phyloP scores from a whole-genome alignment of 2,113 vertebrate species.

The Dicerorhinus sumatrensis region DNA sequence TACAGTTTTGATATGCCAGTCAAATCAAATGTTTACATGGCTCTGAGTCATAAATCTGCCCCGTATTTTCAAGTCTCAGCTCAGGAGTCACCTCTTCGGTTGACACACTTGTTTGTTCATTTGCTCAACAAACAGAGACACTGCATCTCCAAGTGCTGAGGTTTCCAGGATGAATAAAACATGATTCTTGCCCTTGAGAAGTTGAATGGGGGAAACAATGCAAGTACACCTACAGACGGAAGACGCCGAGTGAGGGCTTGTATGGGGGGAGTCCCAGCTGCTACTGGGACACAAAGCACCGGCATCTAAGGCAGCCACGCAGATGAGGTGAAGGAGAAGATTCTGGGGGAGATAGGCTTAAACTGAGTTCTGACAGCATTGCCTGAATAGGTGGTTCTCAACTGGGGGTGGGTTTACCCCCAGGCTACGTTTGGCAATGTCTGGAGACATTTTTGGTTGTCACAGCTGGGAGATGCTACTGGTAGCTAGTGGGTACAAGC shows the following conservation, averaged over 20 bases:
- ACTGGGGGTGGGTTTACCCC: neutral
- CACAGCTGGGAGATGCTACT: neutral
- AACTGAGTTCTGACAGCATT: neutral
- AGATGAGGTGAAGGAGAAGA: neutral
- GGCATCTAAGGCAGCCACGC: neutral
- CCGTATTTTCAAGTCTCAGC: neutral
- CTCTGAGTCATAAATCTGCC: neutral
- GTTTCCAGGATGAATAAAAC: conserved; percentile 65
- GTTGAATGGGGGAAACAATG: neutral
- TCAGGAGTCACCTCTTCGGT: neutral
- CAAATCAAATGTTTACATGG: neutral
- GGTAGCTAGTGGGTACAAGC: neutral
- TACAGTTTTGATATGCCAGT: neutral
- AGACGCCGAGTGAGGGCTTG: neutral
- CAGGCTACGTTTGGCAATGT: neutral
- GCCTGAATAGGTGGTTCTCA: neutral
- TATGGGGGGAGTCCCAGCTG: neutral
- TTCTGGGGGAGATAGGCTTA: neutral
- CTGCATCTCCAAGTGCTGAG: neutral
- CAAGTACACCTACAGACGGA: neutral
- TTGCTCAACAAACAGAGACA: conserved; percentile 56
- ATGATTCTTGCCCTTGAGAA: conserved; percentile 51
- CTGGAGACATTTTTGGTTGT: neutral
- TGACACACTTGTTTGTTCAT: conserved; percentile 42
- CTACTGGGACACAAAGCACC: neutral